phyloP scores from a whole-genome alignment of 2,113 vertebrate species.

The Xyliphius kryptos region DNA sequence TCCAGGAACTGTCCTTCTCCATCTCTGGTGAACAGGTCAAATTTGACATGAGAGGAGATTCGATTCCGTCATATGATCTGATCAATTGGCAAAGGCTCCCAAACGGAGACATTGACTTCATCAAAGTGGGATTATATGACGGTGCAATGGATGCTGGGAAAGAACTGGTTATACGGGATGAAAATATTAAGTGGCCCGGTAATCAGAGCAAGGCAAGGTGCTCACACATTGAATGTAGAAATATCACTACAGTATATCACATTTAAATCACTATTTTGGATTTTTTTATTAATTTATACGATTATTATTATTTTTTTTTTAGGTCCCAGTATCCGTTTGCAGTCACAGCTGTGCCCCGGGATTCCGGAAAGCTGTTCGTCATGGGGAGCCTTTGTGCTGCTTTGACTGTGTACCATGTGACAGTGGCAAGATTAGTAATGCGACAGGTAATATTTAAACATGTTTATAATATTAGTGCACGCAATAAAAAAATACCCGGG shows the following conservation, averaged over 20 bases:
- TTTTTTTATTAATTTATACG: too few relatives aligned
- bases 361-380: constrained; percentile 64
- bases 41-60: constrained; percentile 66
- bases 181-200: constrained; percentile 56
- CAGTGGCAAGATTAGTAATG: constrained; percentile 67
- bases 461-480: too few relatives aligned
- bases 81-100: constrained; percentile 64
- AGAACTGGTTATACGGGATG: constrained; percentile 59
- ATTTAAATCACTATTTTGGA: too few relatives aligned
- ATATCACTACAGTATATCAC: too few relatives aligned
- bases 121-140: constrained; percentile 64
- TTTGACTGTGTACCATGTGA: constrained; percentile 74
- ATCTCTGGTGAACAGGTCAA: constrained; percentile 58
- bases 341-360: constrained; percentile 64
- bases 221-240: constrained; percentile 2
- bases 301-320: too few relatives aligned
- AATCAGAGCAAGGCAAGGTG: constrained; percentile 66
- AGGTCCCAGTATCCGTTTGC: constrained; percentile 66
- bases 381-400: constrained; percentile 67
- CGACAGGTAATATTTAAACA: too few relatives aligned
- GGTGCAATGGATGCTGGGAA: constrained; percentile 54
- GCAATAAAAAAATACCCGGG: too few relatives aligned
- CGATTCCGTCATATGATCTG: constrained; percentile 65
- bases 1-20: constrained; percentile 58
- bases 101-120: constrained; percentile 53